Base-by-base conservation (phyloP, 2,888 invertebrate genomes). In the Lycophotia porphyrea region DNA sequence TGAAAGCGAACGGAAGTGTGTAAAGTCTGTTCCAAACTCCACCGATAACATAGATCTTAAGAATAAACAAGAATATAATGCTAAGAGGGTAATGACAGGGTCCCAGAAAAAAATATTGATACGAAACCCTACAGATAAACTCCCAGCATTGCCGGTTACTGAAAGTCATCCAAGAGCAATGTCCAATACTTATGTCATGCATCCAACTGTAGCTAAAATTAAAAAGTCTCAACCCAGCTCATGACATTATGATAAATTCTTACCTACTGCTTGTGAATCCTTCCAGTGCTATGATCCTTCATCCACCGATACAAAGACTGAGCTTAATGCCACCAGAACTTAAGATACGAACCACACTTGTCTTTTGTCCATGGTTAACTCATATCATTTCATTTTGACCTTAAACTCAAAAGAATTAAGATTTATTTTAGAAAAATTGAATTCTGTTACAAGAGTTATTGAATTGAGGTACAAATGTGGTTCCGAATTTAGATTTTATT, bases 71-170 rank as follows among this genome's bases (percentile, higher is more conserved):
- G 95, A 95, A 85, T 93, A 94, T 88, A 97, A 97, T 91, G 95
- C 97, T 85, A 98, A 97, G 92, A 97, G 97, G 93, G 97, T 97
- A 86, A 97, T 97, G 82, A 97, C 97, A 87, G 98, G 97, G 85
- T 94, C 97, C 85, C 95, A 94, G 84, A 96, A 95, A 90, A 96
- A 95, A 91, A 91, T 95, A 86, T 88, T 96, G 78, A 89, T 96
- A 80, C 97, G 98, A 89, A 98, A 98, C 96, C 98, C 98, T 76
- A 98, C 98, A 86, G 98, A 98, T 92, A 97, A 98, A 91, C 96
- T 98, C 88, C 98, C 98, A 85, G 98, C 98, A 82, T 96, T 97
- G 87, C 97, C 97, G 64, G 96, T 96, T 89, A 95, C 95, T 84
- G 95, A 94, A 87, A 91, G 92, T 81, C 96, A 96, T 88, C 97